These are phyloP conservation scores for Cremastinae sp. DNA, from an alignment of 2,888 invertebrate genomes.

Conservation along the genomic window DNA sequence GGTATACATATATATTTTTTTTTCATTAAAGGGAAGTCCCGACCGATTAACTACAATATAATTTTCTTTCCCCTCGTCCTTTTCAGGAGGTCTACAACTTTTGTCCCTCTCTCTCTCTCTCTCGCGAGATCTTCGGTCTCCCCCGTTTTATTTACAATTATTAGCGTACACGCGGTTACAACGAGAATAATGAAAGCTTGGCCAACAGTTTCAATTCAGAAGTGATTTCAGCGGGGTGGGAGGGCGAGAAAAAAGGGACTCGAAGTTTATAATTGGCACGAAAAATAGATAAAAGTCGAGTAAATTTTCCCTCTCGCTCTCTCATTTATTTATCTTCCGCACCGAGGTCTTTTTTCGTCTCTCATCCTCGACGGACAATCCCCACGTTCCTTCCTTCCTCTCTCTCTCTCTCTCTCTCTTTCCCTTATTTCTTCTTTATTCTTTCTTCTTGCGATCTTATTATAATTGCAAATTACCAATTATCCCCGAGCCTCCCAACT, in stretches of 20 bases:
- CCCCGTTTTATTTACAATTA: background rate
- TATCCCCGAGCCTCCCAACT: constrained; percentile 63
- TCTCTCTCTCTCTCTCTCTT: too few relatives aligned
- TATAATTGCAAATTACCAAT: constrained; percentile 78
- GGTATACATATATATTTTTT: too few relatives aligned
- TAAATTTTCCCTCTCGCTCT: too few relatives aligned
- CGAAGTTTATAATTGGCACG: constrained; percentile 9
- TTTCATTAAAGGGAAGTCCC: constrained; percentile 16
- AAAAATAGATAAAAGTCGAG: background rate
- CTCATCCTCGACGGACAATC: constrained; percentile 3
- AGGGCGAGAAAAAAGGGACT: background rate
- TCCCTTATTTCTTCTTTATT: constrained; percentile 29
- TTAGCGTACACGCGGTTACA: background rate
- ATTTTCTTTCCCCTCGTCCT: constrained; percentile 23
- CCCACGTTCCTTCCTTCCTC: too few relatives aligned
- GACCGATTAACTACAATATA: constrained; percentile 27
- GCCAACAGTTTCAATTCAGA: background rate
- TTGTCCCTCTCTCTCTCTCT: background rate
- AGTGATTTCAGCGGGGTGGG: background rate
- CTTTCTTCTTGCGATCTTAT: constrained; percentile 60
- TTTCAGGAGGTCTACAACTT: too few relatives aligned
- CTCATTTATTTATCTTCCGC: too few relatives aligned
- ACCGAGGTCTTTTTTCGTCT: constrained; percentile 15
- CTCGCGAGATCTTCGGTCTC: background rate
- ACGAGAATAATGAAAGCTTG: constrained; percentile 22